A percentile compares a stretch with the other conserved stretches of the same genome.
These are phyloP conservation scores for Peromyscus eremicus DNA, from an alignment of 2,797 vertebrate genomes.

Conservation along the genomic window DNA sequence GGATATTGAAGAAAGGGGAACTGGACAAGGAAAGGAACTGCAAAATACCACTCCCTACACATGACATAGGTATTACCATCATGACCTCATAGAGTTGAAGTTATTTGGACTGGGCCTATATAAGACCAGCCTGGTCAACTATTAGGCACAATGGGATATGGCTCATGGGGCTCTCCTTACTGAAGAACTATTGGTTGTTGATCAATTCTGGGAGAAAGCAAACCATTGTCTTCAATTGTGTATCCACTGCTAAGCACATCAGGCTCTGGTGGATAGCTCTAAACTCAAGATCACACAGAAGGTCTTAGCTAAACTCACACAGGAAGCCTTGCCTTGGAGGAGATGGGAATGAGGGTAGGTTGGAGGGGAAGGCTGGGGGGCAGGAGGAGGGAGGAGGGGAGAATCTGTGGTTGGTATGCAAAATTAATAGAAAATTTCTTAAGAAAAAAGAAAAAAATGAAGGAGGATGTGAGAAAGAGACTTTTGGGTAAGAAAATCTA, in stretches of 20 bases:
- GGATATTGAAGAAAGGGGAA: not conserved
- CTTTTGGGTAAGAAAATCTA: not conserved
- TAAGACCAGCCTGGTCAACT: not conserved
- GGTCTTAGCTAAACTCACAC: not conserved
- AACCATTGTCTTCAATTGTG: not conserved
- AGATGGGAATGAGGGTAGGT: too few relatives aligned
- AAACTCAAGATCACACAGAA: not conserved
- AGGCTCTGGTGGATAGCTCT: not conserved
- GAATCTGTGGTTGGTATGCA: too few relatives aligned
- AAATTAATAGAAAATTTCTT: too few relatives aligned
- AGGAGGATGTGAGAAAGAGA: not conserved
- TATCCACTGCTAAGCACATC: not conserved
- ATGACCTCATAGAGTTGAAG: not conserved
- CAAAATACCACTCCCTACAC: not conserved
- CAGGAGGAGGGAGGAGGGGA: too few relatives aligned
- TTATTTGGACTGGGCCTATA: not conserved
- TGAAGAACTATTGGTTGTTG: not conserved
- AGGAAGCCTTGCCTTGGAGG: too few relatives aligned
- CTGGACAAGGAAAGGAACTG: not conserved
- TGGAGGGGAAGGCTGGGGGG: too few relatives aligned
- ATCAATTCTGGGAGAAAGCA: too few relatives aligned
- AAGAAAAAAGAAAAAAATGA: not conserved
- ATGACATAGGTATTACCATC: too few relatives aligned
- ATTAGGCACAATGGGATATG: too few relatives aligned
- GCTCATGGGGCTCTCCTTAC: too few relatives aligned